These are phyloP conservation scores for Rhopilema esculentum DNA, from an alignment of 30 jellyfish, hydroid and myxozoan species.

Conservation along the genomic window DNA sequence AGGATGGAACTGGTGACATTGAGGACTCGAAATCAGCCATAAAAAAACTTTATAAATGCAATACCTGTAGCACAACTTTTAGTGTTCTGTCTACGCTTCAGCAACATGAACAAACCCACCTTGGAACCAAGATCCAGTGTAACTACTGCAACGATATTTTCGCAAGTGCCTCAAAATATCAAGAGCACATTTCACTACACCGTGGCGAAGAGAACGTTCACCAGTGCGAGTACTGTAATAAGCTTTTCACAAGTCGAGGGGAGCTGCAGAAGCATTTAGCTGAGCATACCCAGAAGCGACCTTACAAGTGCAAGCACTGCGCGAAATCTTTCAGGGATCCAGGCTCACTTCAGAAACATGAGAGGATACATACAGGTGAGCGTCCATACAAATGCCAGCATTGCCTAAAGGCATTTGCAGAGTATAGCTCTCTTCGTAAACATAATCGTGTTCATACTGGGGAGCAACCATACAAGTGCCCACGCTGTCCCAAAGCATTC, in stretches of 20 bases:
- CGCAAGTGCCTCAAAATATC: slow-evolving; percentile 55
- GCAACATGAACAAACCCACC: slow-evolving; percentile 81
- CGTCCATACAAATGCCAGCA: slow-evolving; percentile 82
- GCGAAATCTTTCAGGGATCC: slow-evolving; percentile 93
- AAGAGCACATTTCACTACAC: slow-evolving; percentile 84
- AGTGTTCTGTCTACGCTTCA: slow-evolving; percentile 91
- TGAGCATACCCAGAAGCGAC: slow-evolving; percentile 93
- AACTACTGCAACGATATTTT: slow-evolving; percentile 79
- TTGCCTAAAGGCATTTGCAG: slow-evolving; percentile 93
- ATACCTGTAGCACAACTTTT: slow-evolving; percentile 78
- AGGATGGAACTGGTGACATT: slow-evolving; percentile 3
- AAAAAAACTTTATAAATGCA: slow-evolving; percentile 75
- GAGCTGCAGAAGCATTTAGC: slow-evolving; percentile 92
- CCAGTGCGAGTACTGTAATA: slow-evolving; percentile 83
- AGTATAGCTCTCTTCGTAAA: slow-evolving; percentile 88
- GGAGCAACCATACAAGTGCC: slow-evolving; percentile 93
- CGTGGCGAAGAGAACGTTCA: slow-evolving; percentile 95
- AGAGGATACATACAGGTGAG: slow-evolving; percentile 96
- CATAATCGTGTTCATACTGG: slow-evolving; percentile 93
- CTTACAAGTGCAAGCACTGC: slow-evolving; percentile 92
- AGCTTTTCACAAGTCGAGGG: slow-evolving; percentile 89
- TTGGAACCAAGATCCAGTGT: slow-evolving; percentile 74
- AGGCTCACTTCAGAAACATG: slow-evolving; percentile 94
- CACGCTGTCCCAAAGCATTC: slow-evolving; percentile 88
- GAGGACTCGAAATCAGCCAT: slow-evolving; percentile 2